These are phyloP conservation scores for Megaceryle maxima DNA, from an alignment of 2,113 vertebrate genomes.

Conservation along the genomic window DNA sequence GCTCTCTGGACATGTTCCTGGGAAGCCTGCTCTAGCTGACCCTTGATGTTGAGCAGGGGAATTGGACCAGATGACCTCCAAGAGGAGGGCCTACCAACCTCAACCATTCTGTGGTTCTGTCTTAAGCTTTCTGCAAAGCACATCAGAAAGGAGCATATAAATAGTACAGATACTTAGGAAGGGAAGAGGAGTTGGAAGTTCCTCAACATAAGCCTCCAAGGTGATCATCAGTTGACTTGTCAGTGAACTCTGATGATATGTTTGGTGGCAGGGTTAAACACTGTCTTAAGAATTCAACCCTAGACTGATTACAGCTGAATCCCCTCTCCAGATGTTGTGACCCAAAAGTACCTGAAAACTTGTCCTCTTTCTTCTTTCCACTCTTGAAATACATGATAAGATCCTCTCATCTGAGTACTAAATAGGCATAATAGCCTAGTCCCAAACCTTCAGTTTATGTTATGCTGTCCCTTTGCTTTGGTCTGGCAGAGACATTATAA, in stretches of 20 bases:
- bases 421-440: not conserved
- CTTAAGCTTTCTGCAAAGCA: not conserved
- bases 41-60: not conserved
- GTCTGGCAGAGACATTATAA: not conserved
- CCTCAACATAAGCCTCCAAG: not conserved
- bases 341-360: not conserved
- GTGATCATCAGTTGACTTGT: not conserved
- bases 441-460: not conserved
- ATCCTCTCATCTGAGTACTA: not conserved
- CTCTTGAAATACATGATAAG: not conserved
- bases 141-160: not conserved
- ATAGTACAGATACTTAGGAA: not conserved
- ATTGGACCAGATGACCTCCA: not conserved
- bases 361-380: not conserved
- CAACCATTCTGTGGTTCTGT: not conserved
- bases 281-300: not conserved
- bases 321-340: not conserved
- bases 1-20: not conserved
- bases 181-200: not conserved
- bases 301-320: not conserved
- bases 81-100: not conserved
- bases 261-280: not conserved
- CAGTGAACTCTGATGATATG: not conserved
- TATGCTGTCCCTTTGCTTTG: not conserved
- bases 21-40: not conserved